phyloP scores from a whole-genome alignment of 1,140 invertebrate genomes.

The Drosophila sechellia region DNA sequence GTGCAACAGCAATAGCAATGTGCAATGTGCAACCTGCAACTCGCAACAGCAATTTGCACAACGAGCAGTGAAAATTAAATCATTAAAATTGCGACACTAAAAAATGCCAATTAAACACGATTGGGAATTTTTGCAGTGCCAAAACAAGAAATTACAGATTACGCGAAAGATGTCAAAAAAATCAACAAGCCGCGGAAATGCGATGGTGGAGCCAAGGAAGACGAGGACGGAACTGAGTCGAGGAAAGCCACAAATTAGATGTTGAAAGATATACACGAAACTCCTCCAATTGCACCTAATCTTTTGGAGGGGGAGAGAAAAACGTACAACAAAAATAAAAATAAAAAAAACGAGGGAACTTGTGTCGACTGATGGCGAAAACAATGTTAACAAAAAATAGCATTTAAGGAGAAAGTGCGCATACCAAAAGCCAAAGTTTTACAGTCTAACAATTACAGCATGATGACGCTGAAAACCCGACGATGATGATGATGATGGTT shows the following conservation, averaged over 20 bases:
- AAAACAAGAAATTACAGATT: conserved; percentile 48
- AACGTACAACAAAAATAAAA: not conserved
- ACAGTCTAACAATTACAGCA: conserved; percentile 76
- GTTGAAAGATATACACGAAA: conserved; percentile 50
- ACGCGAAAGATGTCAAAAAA: conserved; percentile 37
- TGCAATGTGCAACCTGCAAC: conserved; percentile 25
- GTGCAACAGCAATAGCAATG: conserved; percentile 18
- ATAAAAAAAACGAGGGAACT: conserved; percentile 4
- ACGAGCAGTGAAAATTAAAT: conserved; percentile 48
- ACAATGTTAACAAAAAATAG: conserved; percentile 77
- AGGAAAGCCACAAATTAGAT: conserved; percentile 76
- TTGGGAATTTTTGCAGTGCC: conserved; percentile 51
- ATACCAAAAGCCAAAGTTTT: conserved; percentile 72
- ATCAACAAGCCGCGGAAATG: conserved; percentile 31
- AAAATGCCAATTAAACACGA: conserved; percentile 69
- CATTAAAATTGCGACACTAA: conserved; percentile 68
- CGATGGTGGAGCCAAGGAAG: conserved; percentile 18
- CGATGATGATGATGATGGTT: conserved; percentile 33
- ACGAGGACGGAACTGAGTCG: conserved; percentile 49
- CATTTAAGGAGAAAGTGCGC: conserved; percentile 79
- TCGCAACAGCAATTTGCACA: conserved; percentile 47
- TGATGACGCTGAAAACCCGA: conserved; percentile 40
- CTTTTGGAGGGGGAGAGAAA: conserved; percentile 4
- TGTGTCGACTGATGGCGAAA: conserved; percentile 62
- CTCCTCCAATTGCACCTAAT: conserved; percentile 40